A percentile compares a stretch with the other conserved stretches of the same genome.
Evolutionary conservation across 2,797 vertebrate genomes (phyloP).

Genomic region (Clarias laeviceps): DNA sequence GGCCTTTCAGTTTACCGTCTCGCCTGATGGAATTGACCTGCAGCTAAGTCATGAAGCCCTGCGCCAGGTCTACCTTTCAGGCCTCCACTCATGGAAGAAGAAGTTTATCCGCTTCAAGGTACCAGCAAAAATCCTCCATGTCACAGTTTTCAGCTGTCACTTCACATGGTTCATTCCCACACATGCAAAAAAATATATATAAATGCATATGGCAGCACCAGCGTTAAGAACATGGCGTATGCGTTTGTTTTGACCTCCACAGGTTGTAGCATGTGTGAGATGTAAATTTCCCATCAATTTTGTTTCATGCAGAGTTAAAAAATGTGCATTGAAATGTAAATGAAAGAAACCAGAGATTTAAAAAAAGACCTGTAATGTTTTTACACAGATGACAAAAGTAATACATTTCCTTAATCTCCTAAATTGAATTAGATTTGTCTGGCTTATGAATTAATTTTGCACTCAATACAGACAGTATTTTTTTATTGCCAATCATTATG

Average conservation of each 20-base stretch:
- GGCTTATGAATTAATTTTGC: neutral
- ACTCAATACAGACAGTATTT: neutral
- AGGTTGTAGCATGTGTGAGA: too few species aligned
- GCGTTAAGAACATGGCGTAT: neutral
- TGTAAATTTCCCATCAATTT: too few species aligned
- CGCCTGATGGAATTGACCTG: constrained; percentile 95
- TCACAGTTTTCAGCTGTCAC: too few species aligned
- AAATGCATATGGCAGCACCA: neutral
- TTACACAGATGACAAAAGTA: too few species aligned
- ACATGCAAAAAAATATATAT: neutral
- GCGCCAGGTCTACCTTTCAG: constrained; percentile 93
- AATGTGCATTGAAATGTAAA: too few species aligned
- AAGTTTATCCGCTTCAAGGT: constrained; percentile 98
- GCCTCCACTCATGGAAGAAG: constrained; percentile 97
- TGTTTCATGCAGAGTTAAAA: too few species aligned
- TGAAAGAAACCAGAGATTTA: too few species aligned
- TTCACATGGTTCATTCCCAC: too few species aligned
- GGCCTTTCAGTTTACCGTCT: constrained; percentile 97
- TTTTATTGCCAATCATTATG: neutral
- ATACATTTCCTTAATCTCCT: neutral
- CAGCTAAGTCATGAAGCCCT: constrained; percentile 94
- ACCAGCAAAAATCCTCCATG: neutral
- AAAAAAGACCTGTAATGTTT: too few species aligned
- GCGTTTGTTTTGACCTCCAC: too few species aligned
- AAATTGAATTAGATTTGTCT: neutral